Base-by-base conservation (phyloP, 1,140 invertebrate genomes). In the Wiebesia pumilae region DNA sequence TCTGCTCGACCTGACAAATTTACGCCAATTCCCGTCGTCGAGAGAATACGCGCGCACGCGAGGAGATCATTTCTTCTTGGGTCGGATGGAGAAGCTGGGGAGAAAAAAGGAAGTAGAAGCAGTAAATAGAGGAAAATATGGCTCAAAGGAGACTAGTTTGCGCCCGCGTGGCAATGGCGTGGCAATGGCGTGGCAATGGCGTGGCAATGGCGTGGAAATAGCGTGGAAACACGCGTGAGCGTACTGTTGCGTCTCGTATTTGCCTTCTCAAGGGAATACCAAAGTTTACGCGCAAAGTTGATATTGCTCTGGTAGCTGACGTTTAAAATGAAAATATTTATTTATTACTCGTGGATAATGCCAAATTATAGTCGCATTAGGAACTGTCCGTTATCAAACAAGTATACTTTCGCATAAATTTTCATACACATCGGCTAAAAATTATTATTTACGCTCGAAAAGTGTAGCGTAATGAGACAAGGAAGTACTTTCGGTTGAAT, bases 1-100 rank as follows among this genome's bases (percentile, higher is more conserved):
- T 47, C 43, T 77, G 73, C 38, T 43, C 35, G 40, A 9, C 27
- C n/a, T 33, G 73, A 38, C 73, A 51, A 77, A 77, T 77, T 77
- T 33, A 51, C 40, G 43, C 40, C 43, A 77, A 77, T 77, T 77
- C 35, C 35, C 33, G 69, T 14, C 12, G 24, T 24, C 27, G 24
- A 35, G 35, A 43, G 40, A 9, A 47, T 19, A 9, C n/a, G 67
- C 30, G 30, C 14, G 67, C n/a, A 2, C 16, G 16, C 43, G 4
- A 47, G 12, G 43, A 47, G 43, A n/a, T n/a, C n/a, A n/a, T n/a
- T n/a, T n/a, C n/a, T n/a, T n/a, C n/a, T n/a, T n/a, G n/a, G n/a
- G n/a, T n/a, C n/a, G 43, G 4, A 54, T 54, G 2, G 16, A 2
- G 21, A 27, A 6, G 58, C 10, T 7, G 24, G 3, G 58, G 24